phyloP scores from a whole-genome alignment of 2,113 vertebrate genomes.

The Microcebus ravelobensis region DNA sequence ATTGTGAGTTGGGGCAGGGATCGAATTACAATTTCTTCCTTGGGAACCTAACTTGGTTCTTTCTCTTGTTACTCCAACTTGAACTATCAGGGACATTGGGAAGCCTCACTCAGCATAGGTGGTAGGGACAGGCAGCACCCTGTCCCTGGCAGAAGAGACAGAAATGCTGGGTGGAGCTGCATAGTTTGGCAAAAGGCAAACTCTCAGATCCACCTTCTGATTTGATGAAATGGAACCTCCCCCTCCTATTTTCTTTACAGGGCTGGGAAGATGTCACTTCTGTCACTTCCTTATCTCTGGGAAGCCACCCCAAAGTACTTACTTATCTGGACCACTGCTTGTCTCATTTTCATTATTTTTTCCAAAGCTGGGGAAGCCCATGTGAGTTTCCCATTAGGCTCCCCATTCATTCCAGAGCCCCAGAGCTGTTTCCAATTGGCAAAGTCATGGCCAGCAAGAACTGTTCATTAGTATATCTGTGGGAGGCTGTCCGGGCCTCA shows the following conservation, averaged over 20 bases:
- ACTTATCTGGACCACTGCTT: background rate
- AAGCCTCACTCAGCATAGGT: background rate
- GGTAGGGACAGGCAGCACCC: background rate
- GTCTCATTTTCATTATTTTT: background rate
- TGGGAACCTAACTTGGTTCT: background rate
- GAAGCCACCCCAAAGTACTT: background rate
- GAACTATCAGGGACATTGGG: background rate
- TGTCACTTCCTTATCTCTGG: background rate
- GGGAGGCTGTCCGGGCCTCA: slow-evolving; percentile 25
- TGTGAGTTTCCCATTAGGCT: background rate
- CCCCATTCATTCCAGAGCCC: background rate
- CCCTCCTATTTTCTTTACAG: background rate
- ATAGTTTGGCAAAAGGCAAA: background rate
- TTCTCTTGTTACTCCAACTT: background rate
- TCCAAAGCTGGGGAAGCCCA: background rate
- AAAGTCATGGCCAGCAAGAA: background rate
- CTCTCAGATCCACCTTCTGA: background rate
- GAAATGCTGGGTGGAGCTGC: background rate
- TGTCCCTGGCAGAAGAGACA: background rate
- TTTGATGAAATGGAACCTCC: background rate
- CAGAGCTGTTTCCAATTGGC: slow-evolving; percentile 58
- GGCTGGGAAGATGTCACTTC: background rate
- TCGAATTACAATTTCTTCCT: background rate
- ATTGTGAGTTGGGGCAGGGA: background rate
- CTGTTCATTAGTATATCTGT: slow-evolving; percentile 28